A percentile compares a stretch with the other conserved stretches of the same genome.
Conservation (phyloP, 2,113 vertebrate species). For the Brachypodius melanocephalos region DNA sequence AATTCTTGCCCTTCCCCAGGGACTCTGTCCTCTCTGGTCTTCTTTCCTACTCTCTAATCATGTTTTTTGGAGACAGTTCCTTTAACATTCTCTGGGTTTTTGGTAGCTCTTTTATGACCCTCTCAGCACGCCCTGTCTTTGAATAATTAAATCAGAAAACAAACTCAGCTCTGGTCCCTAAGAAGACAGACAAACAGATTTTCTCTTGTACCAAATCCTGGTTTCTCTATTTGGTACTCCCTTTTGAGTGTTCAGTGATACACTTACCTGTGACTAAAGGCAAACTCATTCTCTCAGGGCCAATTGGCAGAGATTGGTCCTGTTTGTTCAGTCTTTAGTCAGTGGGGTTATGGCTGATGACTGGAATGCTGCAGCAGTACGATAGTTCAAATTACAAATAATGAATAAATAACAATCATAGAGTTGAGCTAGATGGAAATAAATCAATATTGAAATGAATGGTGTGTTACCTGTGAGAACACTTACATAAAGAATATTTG, state of each 20-base stretch:
- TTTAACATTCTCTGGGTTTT: neutral
- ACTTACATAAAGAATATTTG: neutral
- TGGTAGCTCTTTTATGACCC: neutral
- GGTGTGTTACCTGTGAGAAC: neutral
- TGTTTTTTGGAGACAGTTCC: neutral
- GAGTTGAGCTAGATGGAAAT: neutral
- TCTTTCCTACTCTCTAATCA: neutral
- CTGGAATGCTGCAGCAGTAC: neutral
- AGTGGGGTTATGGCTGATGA: neutral
- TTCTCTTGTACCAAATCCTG: neutral
- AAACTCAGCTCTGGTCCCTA: neutral
- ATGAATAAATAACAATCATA: rapidly evolving
- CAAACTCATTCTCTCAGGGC: neutral
- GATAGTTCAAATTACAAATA: neutral
- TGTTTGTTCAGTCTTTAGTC: neutral
- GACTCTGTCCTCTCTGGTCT: neutral
- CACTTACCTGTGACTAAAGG: neutral
- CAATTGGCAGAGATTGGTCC: neutral
- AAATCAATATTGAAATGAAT: neutral
- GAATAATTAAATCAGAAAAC: neutral
- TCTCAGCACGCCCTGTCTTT: neutral
- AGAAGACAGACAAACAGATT: neutral
- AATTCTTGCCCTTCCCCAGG: neutral
- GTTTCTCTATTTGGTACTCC: neutral
- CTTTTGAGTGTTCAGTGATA: neutral